Conservation (phyloP, 2,113 vertebrate species). For the Cyanistes caeruleus region DNA sequence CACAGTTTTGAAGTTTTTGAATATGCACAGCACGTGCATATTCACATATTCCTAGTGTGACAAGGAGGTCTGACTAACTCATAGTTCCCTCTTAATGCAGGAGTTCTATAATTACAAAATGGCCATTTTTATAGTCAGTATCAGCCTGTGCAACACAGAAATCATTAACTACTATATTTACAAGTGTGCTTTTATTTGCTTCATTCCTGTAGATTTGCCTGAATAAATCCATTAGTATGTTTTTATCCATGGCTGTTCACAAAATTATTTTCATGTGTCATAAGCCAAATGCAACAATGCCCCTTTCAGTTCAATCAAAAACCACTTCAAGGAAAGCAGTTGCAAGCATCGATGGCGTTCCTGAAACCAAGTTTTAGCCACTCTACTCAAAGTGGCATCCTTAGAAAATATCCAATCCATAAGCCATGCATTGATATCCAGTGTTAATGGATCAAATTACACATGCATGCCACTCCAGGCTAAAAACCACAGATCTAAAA, state of each 20-base stretch:
- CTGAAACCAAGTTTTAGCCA: background rate
- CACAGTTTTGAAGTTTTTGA: background rate
- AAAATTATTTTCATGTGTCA: background rate
- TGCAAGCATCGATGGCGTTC: background rate
- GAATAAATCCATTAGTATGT: background rate
- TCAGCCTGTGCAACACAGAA: background rate
- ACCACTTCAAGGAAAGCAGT: background rate
- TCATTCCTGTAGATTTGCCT: background rate
- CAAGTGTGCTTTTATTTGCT: background rate
- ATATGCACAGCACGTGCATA: background rate
- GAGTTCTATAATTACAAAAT: background rate
- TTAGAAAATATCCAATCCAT: background rate
- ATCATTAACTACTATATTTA: background rate
- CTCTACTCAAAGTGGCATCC: background rate
- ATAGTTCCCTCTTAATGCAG: background rate
- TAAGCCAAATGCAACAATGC: background rate
- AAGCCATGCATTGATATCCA: background rate
- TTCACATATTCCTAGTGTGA: background rate
- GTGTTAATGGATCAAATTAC: background rate
- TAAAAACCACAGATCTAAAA: rapidly evolving
- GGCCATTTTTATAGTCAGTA: background rate
- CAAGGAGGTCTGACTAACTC: background rate
- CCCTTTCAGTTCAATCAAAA: background rate
- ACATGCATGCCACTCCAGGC: background rate
- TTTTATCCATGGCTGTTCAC: background rate